phyloP scores from a whole-genome alignment of 2,113 vertebrate species.

The Nesoenas mayeri region DNA sequence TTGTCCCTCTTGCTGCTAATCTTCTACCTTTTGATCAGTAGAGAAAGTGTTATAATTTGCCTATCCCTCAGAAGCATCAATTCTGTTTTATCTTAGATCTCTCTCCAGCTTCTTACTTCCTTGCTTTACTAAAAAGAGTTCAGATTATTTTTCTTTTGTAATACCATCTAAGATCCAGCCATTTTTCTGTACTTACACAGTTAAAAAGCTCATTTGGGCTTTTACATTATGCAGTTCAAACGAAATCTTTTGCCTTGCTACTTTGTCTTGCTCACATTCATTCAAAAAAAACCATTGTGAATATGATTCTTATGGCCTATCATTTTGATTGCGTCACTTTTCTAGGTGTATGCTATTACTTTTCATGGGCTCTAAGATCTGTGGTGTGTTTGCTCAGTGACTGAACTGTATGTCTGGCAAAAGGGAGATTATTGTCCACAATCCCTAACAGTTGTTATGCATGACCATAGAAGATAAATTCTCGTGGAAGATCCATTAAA shows the following conservation, averaged over 20 bases:
- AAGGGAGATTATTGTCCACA: background rate
- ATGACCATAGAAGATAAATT: background rate
- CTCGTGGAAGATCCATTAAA: background rate
- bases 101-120: background rate
- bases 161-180: background rate
- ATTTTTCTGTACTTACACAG: background rate
- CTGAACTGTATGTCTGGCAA: background rate
- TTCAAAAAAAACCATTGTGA: background rate
- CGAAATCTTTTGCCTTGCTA: background rate
- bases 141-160: background rate
- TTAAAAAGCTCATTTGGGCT: background rate
- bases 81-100: background rate
- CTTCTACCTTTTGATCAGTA: background rate
- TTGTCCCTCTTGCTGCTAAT: background rate
- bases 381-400: background rate
- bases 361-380: background rate
- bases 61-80: background rate
- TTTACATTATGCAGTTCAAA: background rate
- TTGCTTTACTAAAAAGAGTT: background rate
- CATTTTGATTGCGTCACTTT: background rate
- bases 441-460: accelerated
- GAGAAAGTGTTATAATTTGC: background rate
- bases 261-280: background rate
- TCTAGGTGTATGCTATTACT: background rate
- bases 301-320: background rate